Percentiles rank a stretch among this genome's conserved stretches.
Evolutionary conservation across 2,113 vertebrate species (phyloP).

Genomic region (Peromyscus polionotus): DNA sequence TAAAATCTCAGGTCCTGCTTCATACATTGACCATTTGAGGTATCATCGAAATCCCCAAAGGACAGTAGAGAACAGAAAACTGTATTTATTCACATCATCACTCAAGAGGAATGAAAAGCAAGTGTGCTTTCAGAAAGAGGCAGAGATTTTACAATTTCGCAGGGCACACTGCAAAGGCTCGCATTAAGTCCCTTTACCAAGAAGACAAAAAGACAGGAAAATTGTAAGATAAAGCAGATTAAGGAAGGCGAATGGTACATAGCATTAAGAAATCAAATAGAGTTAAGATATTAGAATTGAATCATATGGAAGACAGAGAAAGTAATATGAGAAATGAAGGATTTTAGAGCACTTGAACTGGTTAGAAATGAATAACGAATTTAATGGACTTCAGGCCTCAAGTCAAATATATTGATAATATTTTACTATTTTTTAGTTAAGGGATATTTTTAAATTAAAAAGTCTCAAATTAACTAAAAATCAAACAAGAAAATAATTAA

Average conservation of each 20-base stretch:
- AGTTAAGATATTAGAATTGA: not conserved
- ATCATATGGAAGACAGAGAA: not conserved
- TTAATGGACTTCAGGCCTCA: constrained; percentile 32
- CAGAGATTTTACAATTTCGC: not conserved
- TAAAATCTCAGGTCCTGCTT: not conserved
- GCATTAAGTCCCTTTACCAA: not conserved
- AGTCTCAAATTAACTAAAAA: not conserved
- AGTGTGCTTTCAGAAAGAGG: not conserved
- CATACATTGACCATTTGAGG: not conserved
- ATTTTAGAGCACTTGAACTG: not conserved
- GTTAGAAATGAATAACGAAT: not conserved
- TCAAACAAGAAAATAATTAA: not conserved
- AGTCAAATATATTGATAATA: not conserved
- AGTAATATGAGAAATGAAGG: not conserved
- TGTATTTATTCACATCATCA: not conserved
- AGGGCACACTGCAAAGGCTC: not conserved
- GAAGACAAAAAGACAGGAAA: not conserved
- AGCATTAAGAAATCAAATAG: not conserved
- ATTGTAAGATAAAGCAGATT: constrained; percentile 14
- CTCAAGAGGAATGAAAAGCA: not conserved
- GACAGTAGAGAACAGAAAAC: not conserved
- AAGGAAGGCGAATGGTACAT: not conserved
- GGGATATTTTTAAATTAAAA: not conserved
- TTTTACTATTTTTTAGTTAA: not conserved
- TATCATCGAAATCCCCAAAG: too few species aligned